Conservation (phyloP, 2,797 vertebrate species). For the Melanotaenia maccullochi region DNA sequence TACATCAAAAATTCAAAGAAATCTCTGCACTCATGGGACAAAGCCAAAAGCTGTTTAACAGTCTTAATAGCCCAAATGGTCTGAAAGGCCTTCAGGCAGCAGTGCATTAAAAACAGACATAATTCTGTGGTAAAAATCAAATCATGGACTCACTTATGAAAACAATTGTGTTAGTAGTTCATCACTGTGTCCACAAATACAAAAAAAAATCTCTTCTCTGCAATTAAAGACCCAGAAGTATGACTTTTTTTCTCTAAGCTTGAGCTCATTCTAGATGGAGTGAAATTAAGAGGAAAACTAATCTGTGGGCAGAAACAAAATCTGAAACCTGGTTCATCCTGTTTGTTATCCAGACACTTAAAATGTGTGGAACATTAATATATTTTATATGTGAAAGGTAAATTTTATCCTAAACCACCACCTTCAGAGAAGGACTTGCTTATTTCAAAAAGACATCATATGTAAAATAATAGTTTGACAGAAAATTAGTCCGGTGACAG, state of each 20-base stretch:
- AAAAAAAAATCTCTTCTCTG: neutral
- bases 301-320: no score
- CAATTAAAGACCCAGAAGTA: neutral
- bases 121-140: neutral
- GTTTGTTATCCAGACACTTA: no score
- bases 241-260: neutral
- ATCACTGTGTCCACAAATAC: neutral
- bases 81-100: no score
- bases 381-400: neutral
- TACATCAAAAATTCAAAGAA: neutral
- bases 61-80: no score
- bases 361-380: no score
- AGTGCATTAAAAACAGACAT: no score
- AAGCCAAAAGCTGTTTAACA: neutral
- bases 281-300: no score
- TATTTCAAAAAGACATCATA: neutral
- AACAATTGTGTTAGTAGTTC: neutral
- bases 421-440: neutral
- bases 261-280: neutral
- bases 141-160: neutral
- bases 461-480: no score
- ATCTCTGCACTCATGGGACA: neutral
- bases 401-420: neutral
- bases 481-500: neutral
- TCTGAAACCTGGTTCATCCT: no score